Evolutionary conservation across 2,113 vertebrate genomes (phyloP).

Genomic region (Sporophila hypoxantha): DNA sequence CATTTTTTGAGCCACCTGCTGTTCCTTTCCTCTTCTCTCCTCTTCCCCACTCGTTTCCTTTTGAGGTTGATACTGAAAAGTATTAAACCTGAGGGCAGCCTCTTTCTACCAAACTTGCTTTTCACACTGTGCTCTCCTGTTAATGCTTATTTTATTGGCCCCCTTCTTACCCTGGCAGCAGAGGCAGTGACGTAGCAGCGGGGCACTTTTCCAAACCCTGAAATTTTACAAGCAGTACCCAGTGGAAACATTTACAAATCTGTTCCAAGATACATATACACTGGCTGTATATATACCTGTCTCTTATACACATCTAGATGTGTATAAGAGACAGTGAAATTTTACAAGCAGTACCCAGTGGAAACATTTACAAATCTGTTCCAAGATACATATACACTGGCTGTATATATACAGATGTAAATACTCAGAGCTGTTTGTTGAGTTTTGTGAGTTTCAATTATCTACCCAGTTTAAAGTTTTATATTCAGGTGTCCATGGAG

Average conservation of each 20-base stretch:
- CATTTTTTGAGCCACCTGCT: neutral
- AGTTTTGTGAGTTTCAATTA: neutral
- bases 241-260: constrained; percentile 62
- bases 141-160: constrained; percentile 21
- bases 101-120: neutral
- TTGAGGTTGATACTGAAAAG: neutral
- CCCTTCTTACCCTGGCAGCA: constrained; percentile 29
- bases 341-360: constrained; percentile 58
- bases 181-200: neutral
- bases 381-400: constrained; percentile 21
- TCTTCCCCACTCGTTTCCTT: neutral
- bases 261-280: constrained; percentile 35
- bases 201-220: constrained; percentile 27
- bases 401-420: constrained; percentile 4
- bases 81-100: neutral
- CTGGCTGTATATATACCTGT: too few species aligned
- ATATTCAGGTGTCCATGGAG: neutral
- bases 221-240: constrained; percentile 44
- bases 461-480: neutral
- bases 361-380: constrained; percentile 57
- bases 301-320: too few species aligned
- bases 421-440: neutral
- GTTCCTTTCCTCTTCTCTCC: neutral
- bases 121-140: neutral
- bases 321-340: too few species aligned